Evolutionary conservation across 2,888 invertebrate species (phyloP).

Genomic region (Cephus sareptanus): DNA sequence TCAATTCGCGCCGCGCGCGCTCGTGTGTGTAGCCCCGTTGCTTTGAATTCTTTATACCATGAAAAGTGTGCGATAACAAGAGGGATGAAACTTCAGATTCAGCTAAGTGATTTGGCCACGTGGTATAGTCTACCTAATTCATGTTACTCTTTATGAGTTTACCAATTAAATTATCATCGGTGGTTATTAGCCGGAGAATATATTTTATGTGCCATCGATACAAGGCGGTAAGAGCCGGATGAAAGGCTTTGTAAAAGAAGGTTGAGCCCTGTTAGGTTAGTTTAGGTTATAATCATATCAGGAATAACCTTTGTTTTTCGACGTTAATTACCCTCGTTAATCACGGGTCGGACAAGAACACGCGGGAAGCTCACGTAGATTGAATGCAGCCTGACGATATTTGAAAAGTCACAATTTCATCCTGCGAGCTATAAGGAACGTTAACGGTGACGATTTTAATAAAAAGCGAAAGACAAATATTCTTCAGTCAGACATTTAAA

Average conservation of each 20-base stretch:
- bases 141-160: neutral
- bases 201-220: neutral
- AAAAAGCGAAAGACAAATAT: neutral
- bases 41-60: too few relatives aligned
- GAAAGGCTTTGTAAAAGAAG: neutral
- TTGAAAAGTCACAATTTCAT: neutral
- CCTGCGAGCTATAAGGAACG: neutral
- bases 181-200: neutral
- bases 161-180: neutral
- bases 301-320: neutral
- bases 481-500: neutral
- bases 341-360: conserved; percentile 1
- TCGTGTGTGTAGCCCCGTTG: too few relatives aligned
- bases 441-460: neutral
- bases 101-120: neutral
- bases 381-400: neutral
- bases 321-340: neutral
- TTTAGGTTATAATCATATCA: neutral
- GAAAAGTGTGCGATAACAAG: too few relatives aligned
- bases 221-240: neutral
- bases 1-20: too few relatives aligned
- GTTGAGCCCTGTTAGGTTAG: neutral
- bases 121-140: neutral
- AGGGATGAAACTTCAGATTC: neutral
- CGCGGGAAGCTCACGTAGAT: neutral